Conservation (phyloP, 2,888 invertebrate species). For the Ptychoptera contaminata region DNA sequence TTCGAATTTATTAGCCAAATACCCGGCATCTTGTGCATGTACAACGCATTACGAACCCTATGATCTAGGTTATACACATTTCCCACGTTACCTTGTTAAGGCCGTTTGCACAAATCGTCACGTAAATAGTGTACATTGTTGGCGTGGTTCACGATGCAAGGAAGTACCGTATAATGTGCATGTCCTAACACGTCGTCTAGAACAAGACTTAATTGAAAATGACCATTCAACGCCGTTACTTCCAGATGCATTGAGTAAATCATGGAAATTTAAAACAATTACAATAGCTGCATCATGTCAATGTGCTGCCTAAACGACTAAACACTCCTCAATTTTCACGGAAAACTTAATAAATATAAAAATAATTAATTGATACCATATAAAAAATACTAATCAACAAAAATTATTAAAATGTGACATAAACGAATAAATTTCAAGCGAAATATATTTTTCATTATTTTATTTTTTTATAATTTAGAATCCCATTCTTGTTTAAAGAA, state of each 20-base stretch:
- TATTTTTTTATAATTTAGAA: too few species aligned
- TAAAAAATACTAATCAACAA: too few species aligned
- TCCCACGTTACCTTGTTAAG: constrained; percentile 25
- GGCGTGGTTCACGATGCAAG: constrained; percentile 23
- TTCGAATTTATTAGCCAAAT: too few species aligned
- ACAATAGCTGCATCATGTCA: constrained; percentile 29
- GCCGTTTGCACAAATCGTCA: constrained; percentile 21
- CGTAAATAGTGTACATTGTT: constrained; percentile 14
- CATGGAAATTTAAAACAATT: constrained; percentile 26
- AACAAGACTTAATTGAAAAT: constrained; percentile 15
- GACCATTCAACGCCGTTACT: constrained; percentile 16
- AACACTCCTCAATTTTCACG: neutral
- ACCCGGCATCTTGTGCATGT: too few species aligned
- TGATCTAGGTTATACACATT: constrained; percentile 24
- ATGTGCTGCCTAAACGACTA: constrained; percentile 16
- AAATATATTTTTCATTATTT: too few species aligned
- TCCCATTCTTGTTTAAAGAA: too few species aligned
- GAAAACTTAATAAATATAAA: neutral
- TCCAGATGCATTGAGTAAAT: constrained; percentile 17
- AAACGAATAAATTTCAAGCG: too few species aligned
- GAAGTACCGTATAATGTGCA: constrained; percentile 28
- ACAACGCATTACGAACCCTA: constrained; percentile 13
- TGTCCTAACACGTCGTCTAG: constrained; percentile 19
- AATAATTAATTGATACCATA: neutral
- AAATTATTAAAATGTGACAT: too few species aligned